Evolutionary conservation across 2,113 vertebrate species (phyloP), one percentile per base, ranked within the genome.

Genomic region (Ptychochromis oligacanthus): DNA sequence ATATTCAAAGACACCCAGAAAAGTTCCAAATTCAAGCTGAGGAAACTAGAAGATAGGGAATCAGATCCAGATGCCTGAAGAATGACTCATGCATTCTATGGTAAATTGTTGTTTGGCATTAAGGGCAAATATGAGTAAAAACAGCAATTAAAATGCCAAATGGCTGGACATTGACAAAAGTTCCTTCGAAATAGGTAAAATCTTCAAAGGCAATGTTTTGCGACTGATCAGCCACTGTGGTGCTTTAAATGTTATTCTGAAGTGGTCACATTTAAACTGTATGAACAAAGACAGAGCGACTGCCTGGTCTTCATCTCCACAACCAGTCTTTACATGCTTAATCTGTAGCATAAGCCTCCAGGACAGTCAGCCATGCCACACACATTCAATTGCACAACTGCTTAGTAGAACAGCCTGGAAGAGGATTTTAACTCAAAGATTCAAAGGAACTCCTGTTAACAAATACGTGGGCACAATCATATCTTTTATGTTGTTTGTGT

Each of bases 301-400:
- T 46, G 75, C 81, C 87, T 88, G 59, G 64, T 85, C 80, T 74
- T 83, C 79, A 77, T 86, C 85, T 82, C 76, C 56, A 80, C 49
- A 86, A 24, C 31, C 64, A 70, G 31, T 61, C 76, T 31, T 82
- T 62, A 62, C 59, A 80, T 79, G 46, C 65, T 75, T 70, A 80
- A 60, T 84, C 78, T 84, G 59, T 84, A 75, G 75, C 72, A 65
- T 72, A 62, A 84, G 75, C 58, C 77, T 83, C 80, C 62, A 88
- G 81, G 58, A 85, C 26, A 56, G 34, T 81, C 31, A 12, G 24
- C 57, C 64, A 70, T 56, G 54, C 83, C 86, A 77, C 75, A 87
- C 52, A 46, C 52, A 74, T 72, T 72, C 80, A 79, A 11, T 62
- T 87, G 79, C 75, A 81, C 38, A 86, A 70, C 20, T 82, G 76